These are phyloP conservation scores for Megatriorchis doriae DNA, from an alignment of 2,113 vertebrate genomes.

Conservation along the genomic window DNA sequence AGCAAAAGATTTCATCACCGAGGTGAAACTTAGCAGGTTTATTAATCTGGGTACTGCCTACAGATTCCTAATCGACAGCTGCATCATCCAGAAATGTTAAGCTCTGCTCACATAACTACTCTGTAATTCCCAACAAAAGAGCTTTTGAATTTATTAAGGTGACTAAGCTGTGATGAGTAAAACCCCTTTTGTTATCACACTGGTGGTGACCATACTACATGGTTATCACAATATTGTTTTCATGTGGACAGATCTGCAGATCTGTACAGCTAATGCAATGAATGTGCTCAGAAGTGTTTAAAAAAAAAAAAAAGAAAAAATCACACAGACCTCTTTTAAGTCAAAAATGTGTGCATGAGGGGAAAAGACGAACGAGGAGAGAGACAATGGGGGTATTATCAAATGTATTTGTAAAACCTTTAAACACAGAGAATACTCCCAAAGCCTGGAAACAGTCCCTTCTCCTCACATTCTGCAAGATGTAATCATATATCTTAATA, in stretches of 20 bases:
- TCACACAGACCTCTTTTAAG: neutral
- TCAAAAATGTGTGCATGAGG: fast-evolving
- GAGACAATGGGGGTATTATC: neutral
- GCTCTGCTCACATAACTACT: neutral
- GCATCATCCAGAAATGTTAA: neutral
- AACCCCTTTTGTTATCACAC: neutral
- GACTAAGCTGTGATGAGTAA: neutral
- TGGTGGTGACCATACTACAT: neutral
- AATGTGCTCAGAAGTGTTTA: neutral
- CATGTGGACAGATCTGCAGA: neutral
- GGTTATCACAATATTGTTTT: neutral
- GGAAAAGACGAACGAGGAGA: neutral
- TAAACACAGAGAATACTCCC: neutral
- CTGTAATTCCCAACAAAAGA: neutral
- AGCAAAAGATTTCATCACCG: fast-evolving
- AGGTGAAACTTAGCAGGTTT: neutral
- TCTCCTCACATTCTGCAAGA: neutral
- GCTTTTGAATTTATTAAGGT: neutral
- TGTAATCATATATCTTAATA: neutral
- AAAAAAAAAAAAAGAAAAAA: neutral
- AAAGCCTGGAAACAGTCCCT: neutral
- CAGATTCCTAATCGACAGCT: neutral
- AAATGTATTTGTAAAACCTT: neutral
- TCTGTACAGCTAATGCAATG: neutral
- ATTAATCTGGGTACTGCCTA: neutral